Base-by-base conservation (phyloP, 2,888 invertebrate species). In the Scaptodrosophila latifasciaeformis region DNA sequence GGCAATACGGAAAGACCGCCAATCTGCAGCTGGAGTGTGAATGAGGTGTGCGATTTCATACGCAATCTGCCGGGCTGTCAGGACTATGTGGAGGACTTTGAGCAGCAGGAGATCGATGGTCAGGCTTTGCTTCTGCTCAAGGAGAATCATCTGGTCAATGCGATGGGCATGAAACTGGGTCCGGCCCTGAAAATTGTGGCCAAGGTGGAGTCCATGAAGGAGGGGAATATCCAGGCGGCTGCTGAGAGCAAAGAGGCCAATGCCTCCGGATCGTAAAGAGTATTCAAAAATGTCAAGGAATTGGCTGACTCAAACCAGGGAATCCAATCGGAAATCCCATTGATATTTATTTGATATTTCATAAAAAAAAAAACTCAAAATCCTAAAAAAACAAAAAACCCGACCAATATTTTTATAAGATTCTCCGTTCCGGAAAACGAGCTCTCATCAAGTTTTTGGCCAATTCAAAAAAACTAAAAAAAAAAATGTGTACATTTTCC, bases 161-260 rank as follows among this genome's bases (percentile, higher is more conserved):
- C 96, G 5, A 95, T 98, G 90, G 93, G 92, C 54, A 97, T 98
- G 92, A 97, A 97, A 84, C 89, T 98, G 15, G 97, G 97, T 0
- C 97, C 97, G 0, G 97, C 97, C 1, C 89, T 98, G 49, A 98
- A 98, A 87, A 96, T 98, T 54, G 96, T 96, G 69, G 95, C 96
- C 37, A 93, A 93, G 85, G 96, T 97, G 56, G 94, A 96, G 83
- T 90, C 92, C 1, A 92, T 96, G 89, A 86, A 86, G 62, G 86
- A 85, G 67, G 72, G 75, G 2, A 67, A 72, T 19, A 65, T 5
- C 60, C 62, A 9, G 58, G 61, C 30, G 58, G 53, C 65, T 24
- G 60, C 49, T 9, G 69, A 64, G 10, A 54, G 44, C 30, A 69
- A 62, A 19, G 78, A 75, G 2, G 49, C 63, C 19, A 49, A 46